phyloP scores from a whole-genome alignment of 2,797 vertebrate genomes.

The Amniataba percoides region DNA sequence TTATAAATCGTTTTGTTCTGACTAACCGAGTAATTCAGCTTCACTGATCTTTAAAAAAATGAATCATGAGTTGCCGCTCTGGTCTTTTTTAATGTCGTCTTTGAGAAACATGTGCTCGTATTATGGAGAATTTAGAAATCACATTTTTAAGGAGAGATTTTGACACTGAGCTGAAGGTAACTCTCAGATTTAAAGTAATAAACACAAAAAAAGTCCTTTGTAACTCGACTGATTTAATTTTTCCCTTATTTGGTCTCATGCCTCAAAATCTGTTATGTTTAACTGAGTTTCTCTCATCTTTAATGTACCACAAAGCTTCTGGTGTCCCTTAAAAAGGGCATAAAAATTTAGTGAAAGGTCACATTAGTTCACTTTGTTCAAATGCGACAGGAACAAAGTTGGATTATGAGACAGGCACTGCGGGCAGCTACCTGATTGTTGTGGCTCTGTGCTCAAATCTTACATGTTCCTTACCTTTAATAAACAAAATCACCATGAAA shows the following conservation, averaged over 20 bases:
- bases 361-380: background rate
- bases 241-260: background rate
- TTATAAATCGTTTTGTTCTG: too few species aligned
- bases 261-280: background rate
- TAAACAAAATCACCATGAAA: background rate
- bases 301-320: background rate
- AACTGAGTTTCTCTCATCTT: background rate
- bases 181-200: too few species aligned
- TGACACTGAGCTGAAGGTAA: background rate
- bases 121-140: background rate
- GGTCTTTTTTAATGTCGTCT: background rate
- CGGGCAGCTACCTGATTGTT: background rate
- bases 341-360: background rate
- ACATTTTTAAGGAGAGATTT: background rate
- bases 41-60: too few species aligned
- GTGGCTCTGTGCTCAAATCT: background rate
- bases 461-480: too few species aligned
- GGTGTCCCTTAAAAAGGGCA: background rate
- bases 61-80: background rate
- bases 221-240: background rate
- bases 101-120: background rate
- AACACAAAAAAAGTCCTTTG: background rate
- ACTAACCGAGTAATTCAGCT: too few species aligned
- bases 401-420: background rate
- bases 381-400: background rate